Base-by-base conservation (phyloP, 2,888 invertebrate species). In the Trichogramma dendrolimi region DNA sequence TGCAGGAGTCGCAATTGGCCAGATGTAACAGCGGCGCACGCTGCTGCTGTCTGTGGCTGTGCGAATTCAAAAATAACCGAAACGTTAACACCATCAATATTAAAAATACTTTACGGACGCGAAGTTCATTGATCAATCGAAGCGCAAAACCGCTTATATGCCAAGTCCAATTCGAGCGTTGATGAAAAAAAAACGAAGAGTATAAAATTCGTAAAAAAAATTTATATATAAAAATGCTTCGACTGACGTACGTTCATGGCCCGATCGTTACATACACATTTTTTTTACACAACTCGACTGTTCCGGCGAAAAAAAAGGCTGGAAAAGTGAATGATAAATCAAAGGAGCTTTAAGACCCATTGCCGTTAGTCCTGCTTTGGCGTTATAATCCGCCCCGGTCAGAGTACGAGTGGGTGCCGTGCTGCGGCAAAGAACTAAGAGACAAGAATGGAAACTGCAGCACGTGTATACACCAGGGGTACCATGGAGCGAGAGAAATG, bases 311-410 rank as follows among this genome's bases (percentile, higher is more conserved):
- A 10, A 42, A 5, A 11, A 41, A 8, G 27, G 8, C 39, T 47
- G 52, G 56, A 48, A 64, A 64, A 64, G 64, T 61, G 64, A 64
- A 64, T 64, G 61, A 64, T 64, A 64, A 64, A 64, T 64, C 64
- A 64, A 64, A 64, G 59, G 61, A 61, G 61, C 61, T 61, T 64
- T 64, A 61, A 64, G 59, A 61, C 58, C 57, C 7, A 46, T 7
- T n/a, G 27, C 64, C 64, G 61, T 64, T 64, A 61, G 59, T 64
- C 57, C 59, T 61, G 64, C 48, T 61, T 61, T 54, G 54, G 64
- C 61, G 61, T 64, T 61, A 64, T 64, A 64, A 64, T 64, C 64
- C 51, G 52, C 47, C 54, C 55, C 27, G 53, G 51, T 27, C 27
- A 27, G 27, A 27, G 27, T 27, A 27, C 27, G 27, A 27, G 27